Percentiles rank a stretch among this genome's conserved stretches.
Conservation (phyloP, 2,797 vertebrate genomes). For the Acanthurus tractus region DNA sequence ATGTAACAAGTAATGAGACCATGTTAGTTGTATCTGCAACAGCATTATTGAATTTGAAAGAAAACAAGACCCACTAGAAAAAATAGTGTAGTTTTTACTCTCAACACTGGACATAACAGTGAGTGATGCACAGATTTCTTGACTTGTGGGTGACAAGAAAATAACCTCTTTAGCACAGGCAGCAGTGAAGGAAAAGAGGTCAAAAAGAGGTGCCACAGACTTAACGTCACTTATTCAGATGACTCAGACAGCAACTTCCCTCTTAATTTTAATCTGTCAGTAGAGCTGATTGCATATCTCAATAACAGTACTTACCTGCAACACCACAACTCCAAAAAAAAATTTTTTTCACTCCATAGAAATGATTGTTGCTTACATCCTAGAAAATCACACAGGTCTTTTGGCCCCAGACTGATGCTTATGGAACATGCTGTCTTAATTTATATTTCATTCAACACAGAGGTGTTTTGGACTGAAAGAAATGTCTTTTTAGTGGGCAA, state of each 20-base stretch:
- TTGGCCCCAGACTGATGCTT: background rate
- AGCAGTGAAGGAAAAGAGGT: constrained; percentile 16
- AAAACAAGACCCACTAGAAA: too few species aligned
- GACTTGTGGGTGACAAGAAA: constrained; percentile 7
- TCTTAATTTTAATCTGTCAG: constrained; percentile 19
- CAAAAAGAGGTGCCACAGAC: constrained; percentile 17
- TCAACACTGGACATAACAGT: constrained; percentile 1
- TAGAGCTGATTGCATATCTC: constrained; percentile 1
- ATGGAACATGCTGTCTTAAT: background rate
- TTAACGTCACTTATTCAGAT: constrained; percentile 32
- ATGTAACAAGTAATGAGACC: too few species aligned
- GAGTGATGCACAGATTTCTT: constrained; percentile 25
- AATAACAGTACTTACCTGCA: constrained; percentile 10
- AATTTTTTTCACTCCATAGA: constrained; percentile 5
- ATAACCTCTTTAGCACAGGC: constrained; percentile 4
- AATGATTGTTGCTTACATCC: constrained; percentile 24
- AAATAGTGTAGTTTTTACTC: too few species aligned
- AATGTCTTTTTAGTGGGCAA: too few species aligned
- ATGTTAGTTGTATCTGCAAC: too few species aligned
- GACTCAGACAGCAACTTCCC: constrained; percentile 27
- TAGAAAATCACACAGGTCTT: constrained; percentile 10
- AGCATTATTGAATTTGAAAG: too few species aligned
- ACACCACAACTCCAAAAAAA: background rate
- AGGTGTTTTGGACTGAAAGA: background rate
- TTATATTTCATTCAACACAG: background rate